Conservation (phyloP, 2,113 vertebrate species). For the Mesocricetus auratus region DNA sequence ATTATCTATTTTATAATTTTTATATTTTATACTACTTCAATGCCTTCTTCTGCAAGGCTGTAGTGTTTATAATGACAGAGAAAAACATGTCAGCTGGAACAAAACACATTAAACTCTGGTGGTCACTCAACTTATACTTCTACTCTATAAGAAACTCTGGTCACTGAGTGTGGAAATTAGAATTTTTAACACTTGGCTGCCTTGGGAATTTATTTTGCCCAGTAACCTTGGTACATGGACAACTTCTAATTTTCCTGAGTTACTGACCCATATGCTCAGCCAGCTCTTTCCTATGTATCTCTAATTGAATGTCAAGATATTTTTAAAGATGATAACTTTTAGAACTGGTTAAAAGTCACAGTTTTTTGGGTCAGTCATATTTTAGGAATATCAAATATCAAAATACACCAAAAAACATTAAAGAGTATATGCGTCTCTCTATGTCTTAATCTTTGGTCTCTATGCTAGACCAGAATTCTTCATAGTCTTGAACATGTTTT, state of each 20-base stretch:
- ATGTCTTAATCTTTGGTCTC: neutral
- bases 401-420: neutral
- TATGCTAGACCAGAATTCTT: neutral
- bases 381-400: neutral
- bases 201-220: constrained; percentile 6
- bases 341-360: neutral
- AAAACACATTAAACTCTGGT: neutral
- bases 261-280: neutral
- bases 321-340: neutral
- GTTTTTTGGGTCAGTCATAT: neutral
- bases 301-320: constrained; percentile 15
- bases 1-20: neutral
- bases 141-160: neutral
- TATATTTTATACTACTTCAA: neutral
- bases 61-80: neutral
- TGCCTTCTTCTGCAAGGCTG: neutral
- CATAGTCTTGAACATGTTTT: neutral
- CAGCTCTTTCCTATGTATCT: neutral
- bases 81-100: neutral
- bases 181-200: constrained; percentile 4
- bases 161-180: constrained; percentile 32
- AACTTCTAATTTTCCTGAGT: constrained; percentile 1
- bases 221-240: neutral
- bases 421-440: neutral
- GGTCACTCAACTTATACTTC: neutral